Conservation (phyloP, 2,888 invertebrate genomes). For the Archaeoteleia sp. region DNA sequence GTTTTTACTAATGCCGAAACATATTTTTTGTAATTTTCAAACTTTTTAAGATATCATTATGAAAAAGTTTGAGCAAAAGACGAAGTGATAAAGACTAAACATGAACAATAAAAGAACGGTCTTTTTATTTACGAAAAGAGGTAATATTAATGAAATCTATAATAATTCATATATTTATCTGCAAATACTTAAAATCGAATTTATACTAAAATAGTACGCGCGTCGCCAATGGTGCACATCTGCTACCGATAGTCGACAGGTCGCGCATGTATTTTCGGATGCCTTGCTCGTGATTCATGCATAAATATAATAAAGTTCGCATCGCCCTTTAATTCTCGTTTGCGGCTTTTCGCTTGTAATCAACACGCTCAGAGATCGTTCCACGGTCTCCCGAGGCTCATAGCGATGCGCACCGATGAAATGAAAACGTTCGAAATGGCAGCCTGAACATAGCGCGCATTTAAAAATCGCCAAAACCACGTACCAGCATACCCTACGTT, state of each 20-base stretch:
- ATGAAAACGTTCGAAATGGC: slow-evolving; percentile 56
- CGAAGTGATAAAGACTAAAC: too few relatives aligned
- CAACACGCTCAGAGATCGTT: slow-evolving; percentile 52
- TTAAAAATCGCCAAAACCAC: slow-evolving; percentile 45
- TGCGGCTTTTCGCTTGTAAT: slow-evolving; percentile 53
- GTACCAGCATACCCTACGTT: slow-evolving; percentile 8
- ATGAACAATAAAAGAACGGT: too few relatives aligned
- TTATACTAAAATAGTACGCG: slow-evolving; percentile 37
- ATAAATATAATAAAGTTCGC: slow-evolving; percentile 55
- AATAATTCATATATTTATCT: slow-evolving; percentile 34
- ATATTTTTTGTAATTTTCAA: too few relatives aligned
- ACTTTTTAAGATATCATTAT: too few relatives aligned
- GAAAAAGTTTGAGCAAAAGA: too few relatives aligned
- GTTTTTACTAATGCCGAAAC: slow-evolving; percentile 9
- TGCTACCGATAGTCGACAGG: slow-evolving; percentile 35
- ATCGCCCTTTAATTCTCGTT: slow-evolving; percentile 57
- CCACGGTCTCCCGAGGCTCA: slow-evolving; percentile 60
- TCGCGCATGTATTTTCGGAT: slow-evolving; percentile 49
- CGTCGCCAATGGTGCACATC: slow-evolving; percentile 40
- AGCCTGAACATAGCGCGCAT: slow-evolving; percentile 36
- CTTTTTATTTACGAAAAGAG: too few relatives aligned
- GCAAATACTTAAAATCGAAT: slow-evolving; percentile 42
- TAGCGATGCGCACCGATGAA: slow-evolving; percentile 59
- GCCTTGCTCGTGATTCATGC: slow-evolving; percentile 49
- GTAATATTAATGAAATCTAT: too few relatives aligned